Conservation (phyloP, 2,113 vertebrate genomes). For the Antechinus flavipes region DNA sequence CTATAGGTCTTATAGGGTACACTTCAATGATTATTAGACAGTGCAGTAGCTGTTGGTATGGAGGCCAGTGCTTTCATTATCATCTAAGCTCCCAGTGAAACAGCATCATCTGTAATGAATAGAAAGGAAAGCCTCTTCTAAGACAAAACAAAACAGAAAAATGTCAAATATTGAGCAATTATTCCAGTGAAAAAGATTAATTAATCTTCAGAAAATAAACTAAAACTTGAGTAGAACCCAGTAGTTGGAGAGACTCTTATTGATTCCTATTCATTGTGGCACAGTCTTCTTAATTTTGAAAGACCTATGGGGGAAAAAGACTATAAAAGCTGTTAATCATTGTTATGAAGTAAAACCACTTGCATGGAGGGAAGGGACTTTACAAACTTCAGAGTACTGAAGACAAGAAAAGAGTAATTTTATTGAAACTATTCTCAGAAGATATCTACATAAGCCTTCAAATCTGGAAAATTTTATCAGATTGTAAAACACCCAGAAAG, state of each 20-base stretch:
- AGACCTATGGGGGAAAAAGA: background rate
- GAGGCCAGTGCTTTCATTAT: background rate
- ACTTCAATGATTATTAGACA: background rate
- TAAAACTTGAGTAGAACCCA: background rate
- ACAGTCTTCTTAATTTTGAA: background rate
- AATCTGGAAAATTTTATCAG: background rate
- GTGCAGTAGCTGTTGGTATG: background rate
- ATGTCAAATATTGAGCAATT: background rate
- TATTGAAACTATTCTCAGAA: background rate
- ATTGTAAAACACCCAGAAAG: background rate
- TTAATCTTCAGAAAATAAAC: background rate
- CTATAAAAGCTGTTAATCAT: background rate
- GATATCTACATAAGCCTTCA: background rate
- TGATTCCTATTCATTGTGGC: background rate
- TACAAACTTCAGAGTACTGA: background rate
- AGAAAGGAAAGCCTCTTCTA: background rate
- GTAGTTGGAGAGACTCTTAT: background rate
- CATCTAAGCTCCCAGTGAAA: background rate
- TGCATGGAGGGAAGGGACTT: background rate
- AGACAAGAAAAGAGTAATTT: background rate
- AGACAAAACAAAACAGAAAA: background rate
- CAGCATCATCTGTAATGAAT: background rate
- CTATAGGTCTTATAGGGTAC: background rate
- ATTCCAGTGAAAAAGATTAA: background rate
- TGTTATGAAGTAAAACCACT: background rate